Evolutionary conservation across 2,113 vertebrate genomes (phyloP).

Genomic region (Centropristis striata): DNA sequence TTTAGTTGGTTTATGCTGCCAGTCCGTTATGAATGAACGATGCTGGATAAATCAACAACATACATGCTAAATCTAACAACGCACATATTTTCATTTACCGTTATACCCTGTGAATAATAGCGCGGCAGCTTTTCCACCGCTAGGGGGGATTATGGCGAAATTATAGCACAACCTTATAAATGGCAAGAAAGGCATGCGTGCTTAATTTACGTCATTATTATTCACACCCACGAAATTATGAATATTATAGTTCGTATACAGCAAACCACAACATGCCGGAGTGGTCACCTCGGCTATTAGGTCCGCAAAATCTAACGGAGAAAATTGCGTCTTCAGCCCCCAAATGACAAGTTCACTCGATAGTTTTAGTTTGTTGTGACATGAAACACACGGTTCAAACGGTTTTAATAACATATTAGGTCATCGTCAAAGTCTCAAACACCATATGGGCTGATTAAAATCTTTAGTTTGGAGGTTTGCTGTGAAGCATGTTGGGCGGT

Average conservation of each 20-base stretch:
- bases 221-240: too few relatives aligned
- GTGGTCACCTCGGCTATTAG: background rate
- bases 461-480: background rate
- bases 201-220: background rate
- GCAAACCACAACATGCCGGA: too few relatives aligned
- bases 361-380: background rate
- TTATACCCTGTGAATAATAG: background rate
- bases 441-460: background rate
- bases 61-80: background rate
- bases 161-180: background rate
- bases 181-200: background rate
- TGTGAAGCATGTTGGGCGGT: background rate
- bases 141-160: background rate
- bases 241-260: background rate
- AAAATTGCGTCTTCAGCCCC: background rate
- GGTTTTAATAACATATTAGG: background rate
- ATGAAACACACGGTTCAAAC: background rate
- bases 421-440: background rate
- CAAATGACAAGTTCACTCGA: background rate
- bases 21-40: background rate
- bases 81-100: background rate
- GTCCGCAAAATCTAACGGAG: background rate
- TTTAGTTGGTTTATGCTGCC: background rate
- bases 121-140: rapidly evolving
- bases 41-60: background rate